Conservation (phyloP, 2,113 vertebrate genomes). For the Ellobius talpinus region DNA sequence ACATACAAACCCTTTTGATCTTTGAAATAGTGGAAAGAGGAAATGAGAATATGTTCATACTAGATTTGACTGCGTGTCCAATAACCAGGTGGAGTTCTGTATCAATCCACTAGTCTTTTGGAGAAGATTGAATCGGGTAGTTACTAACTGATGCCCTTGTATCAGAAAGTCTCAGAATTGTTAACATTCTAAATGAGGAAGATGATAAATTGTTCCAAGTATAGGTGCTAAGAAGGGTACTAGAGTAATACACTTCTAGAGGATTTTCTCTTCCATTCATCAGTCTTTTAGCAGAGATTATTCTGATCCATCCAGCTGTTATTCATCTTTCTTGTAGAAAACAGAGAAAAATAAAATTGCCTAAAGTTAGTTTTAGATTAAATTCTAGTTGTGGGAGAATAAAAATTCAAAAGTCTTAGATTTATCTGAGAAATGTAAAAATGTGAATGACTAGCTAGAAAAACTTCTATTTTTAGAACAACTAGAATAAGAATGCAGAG, state of each 20-base stretch:
- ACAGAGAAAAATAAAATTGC: conserved; percentile 56
- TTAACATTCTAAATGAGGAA: conserved; percentile 32
- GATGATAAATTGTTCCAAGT: conserved; percentile 49
- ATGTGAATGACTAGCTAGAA: conserved; percentile 2
- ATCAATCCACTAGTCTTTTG: not conserved
- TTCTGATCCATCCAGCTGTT: not conserved
- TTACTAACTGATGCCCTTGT: not conserved
- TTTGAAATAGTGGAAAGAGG: not conserved
- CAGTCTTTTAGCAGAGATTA: not conserved
- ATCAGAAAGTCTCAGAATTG: conserved; percentile 36
- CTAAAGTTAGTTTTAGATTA: conserved; percentile 37
- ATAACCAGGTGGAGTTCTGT: not conserved
- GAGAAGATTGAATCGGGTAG: not conserved
- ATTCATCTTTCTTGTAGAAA: conserved; percentile 46
- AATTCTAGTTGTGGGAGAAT: conserved; percentile 50
- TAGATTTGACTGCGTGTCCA: conserved; percentile 24
- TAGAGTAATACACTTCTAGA: not conserved
- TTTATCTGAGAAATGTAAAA: conserved; percentile 53
- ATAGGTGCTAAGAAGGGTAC: not conserved
- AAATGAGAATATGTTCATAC: not conserved
- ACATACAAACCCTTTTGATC: not conserved
- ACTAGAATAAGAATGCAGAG: conserved; percentile 2
- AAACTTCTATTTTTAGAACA: not conserved
- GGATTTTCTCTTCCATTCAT: conserved; percentile 47
- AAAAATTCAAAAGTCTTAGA: conserved; percentile 32